These are phyloP conservation scores for Dolomedes plantarius DNA, from an alignment of 2,888 invertebrate genomes.

Conservation along the genomic window DNA sequence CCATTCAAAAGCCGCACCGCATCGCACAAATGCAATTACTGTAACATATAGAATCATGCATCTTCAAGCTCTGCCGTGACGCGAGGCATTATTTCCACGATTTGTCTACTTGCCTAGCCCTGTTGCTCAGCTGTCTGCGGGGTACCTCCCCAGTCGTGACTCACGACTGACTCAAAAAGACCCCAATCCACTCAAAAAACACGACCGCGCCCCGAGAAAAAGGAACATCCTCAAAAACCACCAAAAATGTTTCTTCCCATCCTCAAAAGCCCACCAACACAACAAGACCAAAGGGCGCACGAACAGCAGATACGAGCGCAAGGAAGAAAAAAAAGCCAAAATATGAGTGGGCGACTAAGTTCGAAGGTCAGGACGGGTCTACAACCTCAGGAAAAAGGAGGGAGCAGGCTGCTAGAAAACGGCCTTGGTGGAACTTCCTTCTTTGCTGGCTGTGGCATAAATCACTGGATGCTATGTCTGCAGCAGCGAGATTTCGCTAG, in stretches of 20 bases:
- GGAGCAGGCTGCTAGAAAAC: constrained; percentile 23
- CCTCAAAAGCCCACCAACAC: constrained; percentile 2
- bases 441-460: constrained; percentile 49
- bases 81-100: neutral
- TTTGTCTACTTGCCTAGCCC: constrained; percentile 12
- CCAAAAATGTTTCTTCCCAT: constrained; percentile 34
- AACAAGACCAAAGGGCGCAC: constrained; percentile 66
- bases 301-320: constrained; percentile 29
- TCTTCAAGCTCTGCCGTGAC: neutral
- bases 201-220: constrained; percentile 44
- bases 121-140: constrained; percentile 14
- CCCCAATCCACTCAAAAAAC: constrained; percentile 38
- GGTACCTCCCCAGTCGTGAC: constrained; percentile 62
- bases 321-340: constrained; percentile 27
- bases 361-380: constrained; percentile 68
- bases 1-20: neutral
- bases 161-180: constrained; percentile 48
- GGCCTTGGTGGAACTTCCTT: constrained; percentile 66
- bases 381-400: constrained; percentile 53
- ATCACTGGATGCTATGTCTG: constrained; percentile 65
- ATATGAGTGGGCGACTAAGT: constrained; percentile 66
- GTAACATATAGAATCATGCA: neutral
- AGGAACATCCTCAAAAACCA: constrained; percentile 48
- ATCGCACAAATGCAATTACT: neutral
- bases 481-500: constrained; percentile 13